A percentile compares a stretch with the other conserved stretches of the same genome.
These are phyloP conservation scores for Prunella strophiata DNA, from an alignment of 2,797 vertebrate species.

Conservation along the genomic window DNA sequence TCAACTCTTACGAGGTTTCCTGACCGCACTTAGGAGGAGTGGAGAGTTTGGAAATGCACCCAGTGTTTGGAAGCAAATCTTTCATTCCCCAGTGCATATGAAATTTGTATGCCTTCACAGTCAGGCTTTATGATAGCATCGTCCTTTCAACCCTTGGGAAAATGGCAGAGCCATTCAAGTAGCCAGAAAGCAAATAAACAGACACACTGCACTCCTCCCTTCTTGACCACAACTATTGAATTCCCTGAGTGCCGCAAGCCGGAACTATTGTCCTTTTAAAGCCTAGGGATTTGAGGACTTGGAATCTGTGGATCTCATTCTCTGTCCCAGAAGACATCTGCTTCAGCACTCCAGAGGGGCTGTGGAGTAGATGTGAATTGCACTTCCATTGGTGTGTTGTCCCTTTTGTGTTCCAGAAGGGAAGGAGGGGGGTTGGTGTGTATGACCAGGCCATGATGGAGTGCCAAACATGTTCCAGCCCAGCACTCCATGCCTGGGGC, in stretches of 20 bases:
- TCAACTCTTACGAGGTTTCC: conserved; percentile 1
- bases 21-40: conserved; percentile 12
- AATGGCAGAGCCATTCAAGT: conserved; percentile 11
- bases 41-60: conserved; percentile 37
- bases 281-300: background rate
- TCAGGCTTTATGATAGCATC: conserved; percentile 11
- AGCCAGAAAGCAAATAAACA: conserved; percentile 26
- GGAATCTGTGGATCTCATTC: background rate
- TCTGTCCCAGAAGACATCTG: background rate
- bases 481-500: background rate
- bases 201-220: background rate
- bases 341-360: background rate
- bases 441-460: background rate
- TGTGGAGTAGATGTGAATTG: background rate
- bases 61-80: conserved; percentile 17
- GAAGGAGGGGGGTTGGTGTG: background rate
- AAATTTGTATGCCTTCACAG: conserved; percentile 29
- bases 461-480: background rate
- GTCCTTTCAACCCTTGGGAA: conserved; percentile 59
- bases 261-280: background rate
- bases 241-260: rapidly evolving
- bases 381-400: background rate
- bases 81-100: conserved; percentile 15
- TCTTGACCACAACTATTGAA: background rate
- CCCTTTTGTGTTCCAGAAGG: background rate